These are phyloP conservation scores for Cyanoderma ruficeps DNA, from an alignment of 2,113 vertebrate genomes.

Conservation along the genomic window DNA sequence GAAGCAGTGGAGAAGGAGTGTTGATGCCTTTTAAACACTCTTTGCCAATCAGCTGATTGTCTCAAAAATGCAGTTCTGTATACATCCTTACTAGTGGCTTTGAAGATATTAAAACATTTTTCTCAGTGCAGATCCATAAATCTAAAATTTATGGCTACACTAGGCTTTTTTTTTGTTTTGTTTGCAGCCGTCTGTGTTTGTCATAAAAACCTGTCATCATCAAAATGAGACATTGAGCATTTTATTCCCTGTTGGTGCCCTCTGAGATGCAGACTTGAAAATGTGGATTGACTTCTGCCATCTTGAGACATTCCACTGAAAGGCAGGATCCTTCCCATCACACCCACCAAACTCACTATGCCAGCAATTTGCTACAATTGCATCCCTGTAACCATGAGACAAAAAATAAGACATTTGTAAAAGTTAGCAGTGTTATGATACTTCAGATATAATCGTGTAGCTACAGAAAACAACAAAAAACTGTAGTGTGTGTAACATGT, in stretches of 20 bases:
- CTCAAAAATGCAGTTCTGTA: background rate
- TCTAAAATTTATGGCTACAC: background rate
- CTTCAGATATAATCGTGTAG: background rate
- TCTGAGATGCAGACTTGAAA: background rate
- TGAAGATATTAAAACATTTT: background rate
- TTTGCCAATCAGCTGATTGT: background rate
- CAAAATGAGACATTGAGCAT: background rate
- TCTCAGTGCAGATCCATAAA: background rate
- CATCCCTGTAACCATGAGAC: background rate
- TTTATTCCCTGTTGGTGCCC: background rate
- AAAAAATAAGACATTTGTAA: background rate
- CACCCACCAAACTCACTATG: background rate
- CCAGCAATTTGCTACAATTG: background rate
- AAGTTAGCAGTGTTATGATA: background rate
- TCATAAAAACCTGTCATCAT: background rate
- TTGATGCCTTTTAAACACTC: background rate
- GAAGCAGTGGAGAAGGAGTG: background rate
- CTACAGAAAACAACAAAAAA: background rate
- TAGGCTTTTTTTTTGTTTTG: background rate
- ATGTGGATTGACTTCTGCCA: background rate
- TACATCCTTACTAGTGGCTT: background rate
- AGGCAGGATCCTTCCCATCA: background rate
- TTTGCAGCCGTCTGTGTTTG: background rate
- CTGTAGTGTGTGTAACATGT: background rate
- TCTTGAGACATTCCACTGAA: background rate